Evolutionary conservation across 2,113 vertebrate species (phyloP).

Genomic region (Prochilodus magdalenae): DNA sequence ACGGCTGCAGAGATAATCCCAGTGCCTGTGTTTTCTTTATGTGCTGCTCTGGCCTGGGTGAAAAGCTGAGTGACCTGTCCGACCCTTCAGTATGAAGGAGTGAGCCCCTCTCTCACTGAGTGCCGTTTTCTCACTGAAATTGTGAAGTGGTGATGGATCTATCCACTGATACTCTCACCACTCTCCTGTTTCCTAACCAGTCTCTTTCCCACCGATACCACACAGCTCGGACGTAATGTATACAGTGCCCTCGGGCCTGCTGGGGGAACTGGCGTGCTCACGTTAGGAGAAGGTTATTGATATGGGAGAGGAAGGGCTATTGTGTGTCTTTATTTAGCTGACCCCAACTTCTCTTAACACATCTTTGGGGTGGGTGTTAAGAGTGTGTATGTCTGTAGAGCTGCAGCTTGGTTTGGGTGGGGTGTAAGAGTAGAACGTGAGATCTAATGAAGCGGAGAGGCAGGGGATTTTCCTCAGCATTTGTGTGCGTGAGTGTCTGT

Average conservation of each 20-base stretch:
- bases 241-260: constrained; percentile 10
- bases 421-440: constrained; percentile 15
- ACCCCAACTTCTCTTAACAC: constrained; percentile 25
- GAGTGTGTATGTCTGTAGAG: constrained; percentile 20
- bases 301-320: constrained; percentile 39
- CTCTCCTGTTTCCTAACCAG: constrained; percentile 11
- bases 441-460: background rate
- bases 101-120: background rate
- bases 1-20: too few relatives aligned
- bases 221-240: constrained; percentile 6
- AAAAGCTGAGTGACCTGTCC: too few relatives aligned
- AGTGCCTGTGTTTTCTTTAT: too few relatives aligned
- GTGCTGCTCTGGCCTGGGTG: too few relatives aligned
- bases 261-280: background rate
- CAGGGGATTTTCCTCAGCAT: constrained; percentile 38
- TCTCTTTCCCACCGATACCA: constrained; percentile 5
- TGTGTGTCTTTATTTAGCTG: constrained; percentile 44
- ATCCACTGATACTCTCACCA: background rate
- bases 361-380: constrained; percentile 18
- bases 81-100: too few relatives aligned
- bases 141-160: background rate
- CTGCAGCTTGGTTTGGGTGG: constrained; percentile 6
- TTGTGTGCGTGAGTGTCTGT: constrained; percentile 10
- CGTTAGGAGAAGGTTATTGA: constrained; percentile 19
- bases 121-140: background rate